Evolutionary conservation across 2,888 invertebrate genomes (phyloP), one percentile per base, ranked within the genome.

Genomic region (Drosophila pseudotalamancana): DNA sequence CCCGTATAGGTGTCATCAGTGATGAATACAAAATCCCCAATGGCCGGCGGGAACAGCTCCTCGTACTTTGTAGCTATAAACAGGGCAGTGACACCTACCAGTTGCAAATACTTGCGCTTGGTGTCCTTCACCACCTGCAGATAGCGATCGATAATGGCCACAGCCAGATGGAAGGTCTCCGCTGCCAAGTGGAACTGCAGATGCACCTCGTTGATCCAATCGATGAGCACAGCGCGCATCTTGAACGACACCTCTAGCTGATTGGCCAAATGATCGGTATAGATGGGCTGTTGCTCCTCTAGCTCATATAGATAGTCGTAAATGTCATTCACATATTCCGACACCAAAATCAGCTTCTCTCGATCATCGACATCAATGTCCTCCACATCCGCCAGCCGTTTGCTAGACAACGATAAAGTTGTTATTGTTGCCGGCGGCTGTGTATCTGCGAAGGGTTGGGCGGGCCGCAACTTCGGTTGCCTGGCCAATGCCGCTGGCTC

Each of bases 201-300:
- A 80, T 98, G 97, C 6, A 99, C 97, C 87, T 98, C 97, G 12
- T 97, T 95, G 50, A 99, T 92, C 99, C 99, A 99, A 90, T 99
- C 97, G 62, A 99, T 93, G 12, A 99, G 93, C 43, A 98, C 95
- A 11, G 95, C 93, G 67, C 99, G 94, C 98, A 99, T 99, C 84
- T 95, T 95, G 1, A 95, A 93, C 9, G 95, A 96, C 9, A 98
- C 93, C 72, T 91, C 91, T 39, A 73, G 91, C 91, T 96, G 95
- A 29, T 94, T 94, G 39, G 92, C 93, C 75, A 98, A 92, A 90
- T 95, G 95, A 83, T 94, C 93, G 14, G 92, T 89, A 32, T 92
- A 91, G 57, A 98, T 93, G 3, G 94, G 92, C 90, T 94, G 95
- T 73, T 94, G 92, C 14, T 90, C 89, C 93, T 98, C 98, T 64